Base-by-base conservation (phyloP, 2,888 invertebrate species). In the Dorcus parallelipipedus region DNA sequence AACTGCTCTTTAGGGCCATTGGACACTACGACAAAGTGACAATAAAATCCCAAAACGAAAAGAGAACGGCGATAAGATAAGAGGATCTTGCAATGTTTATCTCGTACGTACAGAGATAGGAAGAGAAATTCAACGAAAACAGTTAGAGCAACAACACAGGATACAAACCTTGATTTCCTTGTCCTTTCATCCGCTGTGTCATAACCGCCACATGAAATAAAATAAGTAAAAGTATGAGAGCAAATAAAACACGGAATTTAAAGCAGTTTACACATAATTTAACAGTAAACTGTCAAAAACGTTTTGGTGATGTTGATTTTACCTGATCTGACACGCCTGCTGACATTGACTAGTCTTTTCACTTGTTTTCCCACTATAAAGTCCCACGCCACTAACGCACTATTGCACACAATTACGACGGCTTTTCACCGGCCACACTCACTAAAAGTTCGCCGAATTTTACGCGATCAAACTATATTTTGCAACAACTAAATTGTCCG, bases 241-340 rank as follows among this genome's bases (percentile, higher is more conserved):
- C 57, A 64, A 67, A 62, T 64, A 61, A 62, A 66, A 69, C 66
- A 65, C 56, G 55, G 68, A 70, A 71, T 70, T 69, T 66, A 63
- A 58, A 64, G 60, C 67, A 64, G 62, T 65, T 70, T 62, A 67
- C 65, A 64, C 61, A 63, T 62, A 66, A 63, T 62, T 67, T 61
- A 62, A 63, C 60, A 66, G 61, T 68, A 70, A 73, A 71, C 72
- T 73, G 73, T 74, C 73, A 74, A 74, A 74, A 71, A 33, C 26
- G 26, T 33, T 33, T 33, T 33, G 26, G 69, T 72, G 77, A 75
- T 76, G 77, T 74, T 75, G 74, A 75, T 74, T 76, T 73, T 89
- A 90, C 90, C 90, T 90, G 90, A 84, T 91, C 90, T 86, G 89
- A 88, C 88, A 90, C 89, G 89, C 90, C 89, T 89, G 91, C 88